Evolutionary conservation across 2,113 vertebrate species (phyloP).

Genomic region (Plecturocebus donacophilus): DNA sequence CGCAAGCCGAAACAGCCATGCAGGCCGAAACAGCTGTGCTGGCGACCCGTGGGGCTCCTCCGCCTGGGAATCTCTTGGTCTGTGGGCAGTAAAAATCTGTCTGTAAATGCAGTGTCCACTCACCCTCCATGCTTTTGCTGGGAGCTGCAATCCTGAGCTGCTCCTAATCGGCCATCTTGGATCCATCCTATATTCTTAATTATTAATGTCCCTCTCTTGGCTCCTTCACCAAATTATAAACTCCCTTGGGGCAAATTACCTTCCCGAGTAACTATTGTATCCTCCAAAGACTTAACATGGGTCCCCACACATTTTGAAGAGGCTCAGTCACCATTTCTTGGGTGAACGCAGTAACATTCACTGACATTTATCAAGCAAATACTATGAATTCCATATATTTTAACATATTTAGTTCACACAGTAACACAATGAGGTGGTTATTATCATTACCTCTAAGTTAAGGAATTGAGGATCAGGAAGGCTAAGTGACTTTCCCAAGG

Average conservation of each 20-base stretch:
- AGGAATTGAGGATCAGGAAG: slow-evolving; percentile 1
- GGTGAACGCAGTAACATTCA: neutral
- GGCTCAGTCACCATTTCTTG: neutral
- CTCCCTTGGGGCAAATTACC: neutral
- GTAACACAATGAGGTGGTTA: neutral
- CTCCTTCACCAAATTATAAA: slow-evolving; percentile 28
- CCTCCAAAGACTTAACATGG: neutral
- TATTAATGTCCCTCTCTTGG: neutral
- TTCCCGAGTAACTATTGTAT: neutral
- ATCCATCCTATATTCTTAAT: neutral
- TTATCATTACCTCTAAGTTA: neutral
- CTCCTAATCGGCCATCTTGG: no score
- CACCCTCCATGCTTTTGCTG: no score
- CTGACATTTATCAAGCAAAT: neutral
- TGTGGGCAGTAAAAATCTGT: no score
- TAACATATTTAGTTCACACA: neutral
- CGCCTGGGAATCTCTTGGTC: no score
- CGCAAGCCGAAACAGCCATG: no score
- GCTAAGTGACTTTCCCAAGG: slow-evolving; percentile 37
- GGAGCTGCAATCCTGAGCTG: no score
- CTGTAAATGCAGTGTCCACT: no score
- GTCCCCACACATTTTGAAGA: neutral
- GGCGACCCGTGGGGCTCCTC: no score
- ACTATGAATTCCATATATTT: neutral
- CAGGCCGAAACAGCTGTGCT: no score